These are phyloP conservation scores for Huso huso DNA, from an alignment of 2,797 vertebrate genomes.

Conservation along the genomic window DNA sequence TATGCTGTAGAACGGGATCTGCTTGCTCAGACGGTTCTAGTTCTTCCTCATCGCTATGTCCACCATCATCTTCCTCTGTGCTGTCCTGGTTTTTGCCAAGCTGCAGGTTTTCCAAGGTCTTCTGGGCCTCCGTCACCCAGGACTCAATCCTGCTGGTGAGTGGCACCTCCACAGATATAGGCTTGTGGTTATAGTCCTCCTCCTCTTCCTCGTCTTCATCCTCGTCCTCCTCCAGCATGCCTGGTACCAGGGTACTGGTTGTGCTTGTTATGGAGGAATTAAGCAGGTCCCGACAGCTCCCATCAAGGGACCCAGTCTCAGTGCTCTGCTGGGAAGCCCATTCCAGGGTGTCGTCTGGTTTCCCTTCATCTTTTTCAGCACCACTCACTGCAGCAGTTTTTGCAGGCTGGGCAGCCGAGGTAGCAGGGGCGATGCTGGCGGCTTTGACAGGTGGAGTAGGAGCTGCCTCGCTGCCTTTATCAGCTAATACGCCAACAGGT, in stretches of 20 bases:
- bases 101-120: conserved; percentile 91
- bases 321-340: conserved; percentile 96
- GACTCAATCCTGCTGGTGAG: conserved; percentile 91
- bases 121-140: conserved; percentile 86
- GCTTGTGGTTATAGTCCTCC: conserved; percentile 83
- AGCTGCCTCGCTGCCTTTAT: conserved; percentile 18
- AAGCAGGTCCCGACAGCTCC: conserved; percentile 83
- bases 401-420: conserved; percentile 44
- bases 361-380: conserved; percentile 72
- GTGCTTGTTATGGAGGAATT: conserved; percentile 97
- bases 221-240: conserved; percentile 91
- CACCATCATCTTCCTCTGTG: conserved; percentile 75
- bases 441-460: conserved; percentile 24
- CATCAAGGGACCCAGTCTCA: conserved; percentile 92
- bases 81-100: conserved; percentile 81
- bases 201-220: conserved; percentile 83
- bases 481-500: conserved; percentile 31
- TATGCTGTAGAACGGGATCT: conserved; percentile 48
- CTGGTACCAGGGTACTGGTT: conserved; percentile 91
- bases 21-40: conserved; percentile 59
- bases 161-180: conserved; percentile 85
- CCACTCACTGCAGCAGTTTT: conserved; percentile 32
- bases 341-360: conserved; percentile 83
- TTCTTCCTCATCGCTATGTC: conserved; percentile 77
- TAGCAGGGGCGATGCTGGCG: conserved; percentile 28